Base-by-base conservation (phyloP, 2,797 vertebrate species). In the Malurus splendens region DNA sequence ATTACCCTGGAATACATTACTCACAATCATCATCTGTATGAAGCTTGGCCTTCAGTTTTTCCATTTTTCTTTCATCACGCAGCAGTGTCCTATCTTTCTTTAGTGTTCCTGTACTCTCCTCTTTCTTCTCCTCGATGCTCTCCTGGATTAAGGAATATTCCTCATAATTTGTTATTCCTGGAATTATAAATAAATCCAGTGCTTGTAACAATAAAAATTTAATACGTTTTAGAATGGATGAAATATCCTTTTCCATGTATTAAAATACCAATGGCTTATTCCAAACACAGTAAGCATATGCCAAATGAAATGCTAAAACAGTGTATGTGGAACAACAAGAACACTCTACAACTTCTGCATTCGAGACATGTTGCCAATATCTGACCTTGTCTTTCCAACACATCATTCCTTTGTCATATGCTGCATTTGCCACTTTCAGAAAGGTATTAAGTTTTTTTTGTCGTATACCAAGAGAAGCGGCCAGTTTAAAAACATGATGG, bases 131-230 rank as follows among this genome's bases (percentile, higher is more conserved):
- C 85, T 99, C 99, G 0, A 97, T 93, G 74, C 96, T 96, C 82
- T 99, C 99, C 93, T 99, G 99, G 93, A 99, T 99, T 96, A 99
- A 97, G 42, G 99, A 99, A 95, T 99, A 99, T 94, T 99, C 99
- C 97, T 99, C 99, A 73, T 99, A 99, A 97, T 99, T 99, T n/a
- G 99, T 99, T 95, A 99, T 99, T 95, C 99, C 99, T 99, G 96
- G 78, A 97, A 97, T 76, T 65, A 82, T 15, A 90, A 87, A 82
- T 68, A 92, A 78, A 84, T 51, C 39, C 42, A 64, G 30, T n/a
- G 12, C 61, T 74, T 38, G 28, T 78, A 90, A 86, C 25, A 60
- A 50, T 25, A 52, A 73, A 62, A 59, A 66, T 14, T 1, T 28
- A 48, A 71, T 25, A 42, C 3, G 19, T 42, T 70, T 41, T 32